Evolutionary conservation across 2,797 vertebrate genomes (phyloP).

Genomic region (Propithecus perrieri): DNA sequence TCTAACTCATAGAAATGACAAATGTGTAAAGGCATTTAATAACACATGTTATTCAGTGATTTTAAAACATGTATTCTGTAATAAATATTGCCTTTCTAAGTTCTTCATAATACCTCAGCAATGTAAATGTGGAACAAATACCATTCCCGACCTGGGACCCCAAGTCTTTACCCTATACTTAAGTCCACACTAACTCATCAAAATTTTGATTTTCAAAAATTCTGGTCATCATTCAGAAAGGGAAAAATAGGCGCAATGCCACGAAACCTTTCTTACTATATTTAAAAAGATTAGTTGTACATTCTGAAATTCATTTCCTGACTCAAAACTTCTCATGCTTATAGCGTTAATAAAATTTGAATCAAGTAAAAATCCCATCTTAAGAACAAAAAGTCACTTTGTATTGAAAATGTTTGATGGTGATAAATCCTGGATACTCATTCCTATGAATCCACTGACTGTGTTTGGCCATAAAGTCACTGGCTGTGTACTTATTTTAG

Average conservation of each 20-base stretch:
- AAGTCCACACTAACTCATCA: neutral
- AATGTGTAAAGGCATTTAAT: neutral
- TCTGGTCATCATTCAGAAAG: neutral
- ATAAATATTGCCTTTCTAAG: neutral
- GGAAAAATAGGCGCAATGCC: neutral
- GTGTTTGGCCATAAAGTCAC: neutral
- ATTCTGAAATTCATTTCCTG: neutral
- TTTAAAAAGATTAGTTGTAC: neutral
- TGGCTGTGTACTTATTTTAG: neutral
- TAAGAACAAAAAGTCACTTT: slow-evolving; percentile 12
- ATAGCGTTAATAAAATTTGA: neutral
- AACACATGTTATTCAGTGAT: neutral
- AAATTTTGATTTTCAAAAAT: neutral
- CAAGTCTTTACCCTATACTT: neutral
- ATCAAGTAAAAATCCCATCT: neutral
- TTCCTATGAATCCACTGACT: neutral
- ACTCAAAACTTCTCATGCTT: neutral
- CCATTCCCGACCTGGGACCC: neutral
- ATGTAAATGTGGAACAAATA: neutral
- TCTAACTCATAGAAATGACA: neutral
- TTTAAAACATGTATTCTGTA: neutral
- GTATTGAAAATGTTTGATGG: neutral
- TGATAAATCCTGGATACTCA: neutral
- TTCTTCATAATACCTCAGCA: neutral
- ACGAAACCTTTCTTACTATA: neutral